Percentiles rank a stretch among this genome's conserved stretches.
phyloP scores from a whole-genome alignment of 2,888 invertebrate genomes.

The Amorpha juglandis region DNA sequence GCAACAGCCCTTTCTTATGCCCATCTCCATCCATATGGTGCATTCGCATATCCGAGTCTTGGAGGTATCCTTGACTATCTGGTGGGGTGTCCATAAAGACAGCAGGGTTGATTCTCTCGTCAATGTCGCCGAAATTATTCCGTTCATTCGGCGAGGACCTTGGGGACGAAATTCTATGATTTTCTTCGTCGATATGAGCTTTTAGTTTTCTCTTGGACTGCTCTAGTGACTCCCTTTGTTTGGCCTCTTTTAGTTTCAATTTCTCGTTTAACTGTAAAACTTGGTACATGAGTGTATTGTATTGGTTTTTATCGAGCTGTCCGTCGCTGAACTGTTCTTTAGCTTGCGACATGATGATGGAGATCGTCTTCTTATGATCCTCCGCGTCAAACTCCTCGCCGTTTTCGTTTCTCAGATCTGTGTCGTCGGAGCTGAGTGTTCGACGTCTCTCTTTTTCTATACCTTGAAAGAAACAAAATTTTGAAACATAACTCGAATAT shows the following conservation, averaged over 20 bases:
- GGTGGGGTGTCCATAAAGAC: slow-evolving; percentile 62
- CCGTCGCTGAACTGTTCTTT: slow-evolving; percentile 91
- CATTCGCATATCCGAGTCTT: slow-evolving; percentile 76
- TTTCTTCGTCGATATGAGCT: slow-evolving; percentile 67
- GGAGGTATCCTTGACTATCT: slow-evolving; percentile 57
- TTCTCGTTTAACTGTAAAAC: slow-evolving; percentile 91
- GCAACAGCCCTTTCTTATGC: slow-evolving; percentile 47
- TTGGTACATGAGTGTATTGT: slow-evolving; percentile 90
- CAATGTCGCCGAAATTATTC: slow-evolving; percentile 79
- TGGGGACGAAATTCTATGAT: slow-evolving; percentile 77
- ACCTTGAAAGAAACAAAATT: slow-evolving; percentile 48
- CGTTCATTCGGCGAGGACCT: slow-evolving; percentile 66
- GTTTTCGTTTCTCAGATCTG: slow-evolving; percentile 79
- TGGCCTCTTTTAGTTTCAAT: slow-evolving; percentile 89
- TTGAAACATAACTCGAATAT: neutral
- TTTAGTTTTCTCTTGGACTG: slow-evolving; percentile 77
- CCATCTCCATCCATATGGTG: slow-evolving; percentile 52
- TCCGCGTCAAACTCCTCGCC: slow-evolving; percentile 81
- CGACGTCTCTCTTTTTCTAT: slow-evolving; percentile 80
- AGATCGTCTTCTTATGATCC: slow-evolving; percentile 87
- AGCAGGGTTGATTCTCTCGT: slow-evolving; percentile 74
- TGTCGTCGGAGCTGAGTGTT: slow-evolving; percentile 79
- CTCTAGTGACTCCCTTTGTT: slow-evolving; percentile 87
- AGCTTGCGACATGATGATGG: slow-evolving; percentile 92
- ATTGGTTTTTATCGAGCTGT: slow-evolving; percentile 89